Conservation (phyloP, 2,797 vertebrate genomes). For the Poeciliopsis infans region DNA sequence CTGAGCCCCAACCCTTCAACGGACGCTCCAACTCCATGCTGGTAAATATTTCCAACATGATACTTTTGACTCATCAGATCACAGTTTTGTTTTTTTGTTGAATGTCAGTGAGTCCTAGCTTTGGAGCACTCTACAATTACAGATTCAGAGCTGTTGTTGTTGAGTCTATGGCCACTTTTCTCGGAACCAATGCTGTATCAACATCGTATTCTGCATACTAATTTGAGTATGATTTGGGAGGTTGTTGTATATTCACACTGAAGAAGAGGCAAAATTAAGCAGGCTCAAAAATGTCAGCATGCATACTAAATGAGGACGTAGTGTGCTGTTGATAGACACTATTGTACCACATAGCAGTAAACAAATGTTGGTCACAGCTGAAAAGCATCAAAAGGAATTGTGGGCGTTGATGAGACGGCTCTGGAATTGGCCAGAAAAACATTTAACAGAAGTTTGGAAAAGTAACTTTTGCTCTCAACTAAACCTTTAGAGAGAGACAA, state of each 20-base stretch:
- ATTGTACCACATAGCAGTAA: slow-evolving; percentile 51
- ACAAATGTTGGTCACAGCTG: slow-evolving; percentile 42
- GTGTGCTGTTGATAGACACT: slow-evolving; percentile 49
- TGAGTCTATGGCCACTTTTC: slow-evolving; percentile 29
- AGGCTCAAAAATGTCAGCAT: slow-evolving; percentile 54
- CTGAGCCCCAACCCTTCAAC: slow-evolving; percentile 83
- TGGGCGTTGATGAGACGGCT: slow-evolving; percentile 49
- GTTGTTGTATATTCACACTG: slow-evolving; percentile 28
- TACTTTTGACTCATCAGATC: slow-evolving; percentile 38
- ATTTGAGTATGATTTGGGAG: slow-evolving; percentile 32
- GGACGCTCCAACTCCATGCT: slow-evolving; percentile 84
- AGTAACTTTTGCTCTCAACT: slow-evolving; percentile 30
- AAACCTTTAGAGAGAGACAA: neutral
- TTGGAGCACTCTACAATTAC: slow-evolving; percentile 40
- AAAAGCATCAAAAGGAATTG: slow-evolving; percentile 53
- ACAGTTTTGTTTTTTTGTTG: slow-evolving; percentile 39
- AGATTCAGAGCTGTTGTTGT: slow-evolving; percentile 39
- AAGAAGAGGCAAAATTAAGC: slow-evolving; percentile 53
- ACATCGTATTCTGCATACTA: slow-evolving; percentile 41
- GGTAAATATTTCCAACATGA: slow-evolving; percentile 79
- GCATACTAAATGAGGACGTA: slow-evolving; percentile 52
- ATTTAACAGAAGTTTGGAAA: slow-evolving; percentile 30
- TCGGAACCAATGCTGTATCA: slow-evolving; percentile 37
- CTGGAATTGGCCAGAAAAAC: slow-evolving; percentile 28
- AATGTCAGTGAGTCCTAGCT: slow-evolving; percentile 26